Evolutionary conservation across 2,888 invertebrate species (phyloP), one percentile per base, ranked within the genome.

Genomic region (Mesorhabditis spiculigera): DNA sequence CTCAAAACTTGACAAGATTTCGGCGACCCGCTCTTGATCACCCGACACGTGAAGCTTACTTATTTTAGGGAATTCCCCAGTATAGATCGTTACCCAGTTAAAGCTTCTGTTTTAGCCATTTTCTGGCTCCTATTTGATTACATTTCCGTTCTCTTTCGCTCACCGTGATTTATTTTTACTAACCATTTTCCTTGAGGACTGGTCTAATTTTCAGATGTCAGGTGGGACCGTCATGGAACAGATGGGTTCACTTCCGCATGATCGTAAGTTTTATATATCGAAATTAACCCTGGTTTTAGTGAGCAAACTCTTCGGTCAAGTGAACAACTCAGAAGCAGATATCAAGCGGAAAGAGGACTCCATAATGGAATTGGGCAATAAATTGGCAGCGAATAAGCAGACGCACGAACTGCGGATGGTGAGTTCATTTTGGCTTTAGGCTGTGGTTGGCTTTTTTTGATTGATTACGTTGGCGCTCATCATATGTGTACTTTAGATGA

Each of bases 281-380:
- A 2, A 65, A 10, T 67, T 16, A 50, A n/a, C 5, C 4, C 3
- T 50, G 3, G 28, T 44, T n/a, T 50, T n/a, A 13, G n/a, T 8
- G 42, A 43, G 45, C 50, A 4, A 43, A 50, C 44, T 4, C 5
- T 62, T n/a, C 63, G 43, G 6, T 4, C 28, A 13, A 6, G 43
- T 69, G 13, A 63, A 28, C 28, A 28, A 28, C 28, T 28, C 28
- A 5, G 94, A 95, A 86, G 94, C 94, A 86, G 91, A 91, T 81
- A 93, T 95, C 87, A 91, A 92, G 81, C 91, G 91, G 74, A 94
- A 94, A 87, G 97, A 97, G 87, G 93, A 93, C 86, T 93, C 93
- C 70, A 95, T 97, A 81, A 89, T 95, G 82, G 93, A 95, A 86
- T 90, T 96, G 80, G 95, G 95, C 67, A 92, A 92, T 87, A 90